These are phyloP conservation scores for Heterochromis multidens DNA, from an alignment of 2,113 vertebrate species.

Conservation along the genomic window DNA sequence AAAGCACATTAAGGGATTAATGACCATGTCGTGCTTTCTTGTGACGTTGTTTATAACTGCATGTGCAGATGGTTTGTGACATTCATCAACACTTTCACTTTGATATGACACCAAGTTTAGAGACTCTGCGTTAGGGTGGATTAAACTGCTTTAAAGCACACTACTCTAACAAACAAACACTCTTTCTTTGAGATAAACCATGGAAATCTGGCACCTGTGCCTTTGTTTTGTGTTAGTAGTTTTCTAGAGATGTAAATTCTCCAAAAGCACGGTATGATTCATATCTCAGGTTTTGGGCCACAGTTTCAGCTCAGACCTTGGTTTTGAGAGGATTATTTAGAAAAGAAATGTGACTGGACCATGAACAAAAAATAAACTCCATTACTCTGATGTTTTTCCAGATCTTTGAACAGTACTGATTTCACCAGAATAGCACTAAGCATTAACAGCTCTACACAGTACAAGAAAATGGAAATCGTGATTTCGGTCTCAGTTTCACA, in stretches of 20 bases:
- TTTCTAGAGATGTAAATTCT: too few relatives aligned
- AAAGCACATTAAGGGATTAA: neutral
- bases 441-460: neutral
- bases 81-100: neutral
- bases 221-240: neutral
- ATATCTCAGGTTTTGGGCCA: neutral
- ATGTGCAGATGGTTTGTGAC: neutral
- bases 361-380: neutral
- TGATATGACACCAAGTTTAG: neutral
- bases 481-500: neutral
- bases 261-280: neutral
- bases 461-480: neutral
- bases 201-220: neutral
- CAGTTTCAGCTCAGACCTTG: neutral
- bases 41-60: neutral
- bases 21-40: neutral
- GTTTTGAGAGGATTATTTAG: neutral
- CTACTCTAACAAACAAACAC: neutral
- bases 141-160: neutral
- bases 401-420: neutral
- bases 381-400: neutral
- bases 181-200: neutral
- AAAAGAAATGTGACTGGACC: neutral
- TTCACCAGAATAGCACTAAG: neutral
- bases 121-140: neutral